Conservation (phyloP, 2,113 vertebrate genomes). For the Todiramphus saurophagus region DNA sequence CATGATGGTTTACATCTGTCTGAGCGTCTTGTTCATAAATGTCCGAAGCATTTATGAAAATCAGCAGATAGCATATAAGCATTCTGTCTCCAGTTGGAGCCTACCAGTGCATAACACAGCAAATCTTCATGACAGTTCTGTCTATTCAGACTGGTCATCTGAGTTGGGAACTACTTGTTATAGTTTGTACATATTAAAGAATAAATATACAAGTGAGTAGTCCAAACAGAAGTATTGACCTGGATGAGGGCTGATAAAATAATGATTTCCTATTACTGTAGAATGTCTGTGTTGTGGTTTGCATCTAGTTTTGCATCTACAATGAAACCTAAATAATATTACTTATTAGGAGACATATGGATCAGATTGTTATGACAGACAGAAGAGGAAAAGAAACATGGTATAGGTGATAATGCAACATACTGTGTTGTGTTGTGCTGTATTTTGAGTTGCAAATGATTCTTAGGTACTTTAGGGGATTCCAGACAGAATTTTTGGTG, state of each 20-base stretch:
- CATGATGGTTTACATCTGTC: not conserved
- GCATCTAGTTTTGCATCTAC: not conserved
- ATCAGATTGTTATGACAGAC: not conserved
- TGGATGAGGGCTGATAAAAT: not conserved
- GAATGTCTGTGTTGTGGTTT: not conserved
- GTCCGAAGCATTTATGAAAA: not conserved
- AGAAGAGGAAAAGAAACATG: not conserved
- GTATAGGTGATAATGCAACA: not conserved
- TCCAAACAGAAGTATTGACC: not conserved
- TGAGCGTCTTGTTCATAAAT: not conserved
- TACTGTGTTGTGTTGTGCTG: not conserved
- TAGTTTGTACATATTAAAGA: not conserved
- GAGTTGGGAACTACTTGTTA: not conserved
- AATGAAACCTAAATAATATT: slow-evolving; percentile 12
- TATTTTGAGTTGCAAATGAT: not conserved
- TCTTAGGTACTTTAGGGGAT: not conserved
- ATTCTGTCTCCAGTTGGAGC: not conserved
- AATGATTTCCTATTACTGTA: not conserved
- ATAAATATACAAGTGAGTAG: not conserved
- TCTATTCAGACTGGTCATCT: not conserved
- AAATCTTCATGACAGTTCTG: not conserved
- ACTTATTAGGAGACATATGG: not conserved
- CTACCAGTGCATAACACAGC: not conserved
- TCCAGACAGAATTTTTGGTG: not conserved
- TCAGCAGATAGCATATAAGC: not conserved